phyloP scores from a whole-genome alignment of 2,113 vertebrate species.

The Mellivora capensis region DNA sequence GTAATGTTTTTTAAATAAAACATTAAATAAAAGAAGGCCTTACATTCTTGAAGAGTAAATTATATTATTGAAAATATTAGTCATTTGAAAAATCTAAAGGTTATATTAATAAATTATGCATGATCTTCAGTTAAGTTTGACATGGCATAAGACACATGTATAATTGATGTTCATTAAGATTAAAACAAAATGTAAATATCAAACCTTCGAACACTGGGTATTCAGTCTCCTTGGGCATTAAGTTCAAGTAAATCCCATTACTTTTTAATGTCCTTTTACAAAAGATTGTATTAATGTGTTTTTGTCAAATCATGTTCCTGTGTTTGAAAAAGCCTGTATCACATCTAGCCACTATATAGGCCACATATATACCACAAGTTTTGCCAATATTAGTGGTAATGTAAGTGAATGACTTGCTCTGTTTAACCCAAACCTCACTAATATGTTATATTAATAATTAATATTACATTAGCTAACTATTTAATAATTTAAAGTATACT shows the following conservation, averaged over 20 bases:
- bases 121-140: slow-evolving; percentile 22
- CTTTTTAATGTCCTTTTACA: not conserved
- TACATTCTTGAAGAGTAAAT: not conserved
- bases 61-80: not conserved
- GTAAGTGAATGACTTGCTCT: not conserved
- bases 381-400: not conserved
- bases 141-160: not conserved
- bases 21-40: not conserved
- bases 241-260: not conserved
- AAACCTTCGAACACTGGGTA: not conserved
- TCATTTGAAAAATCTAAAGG: slow-evolving; percentile 14
- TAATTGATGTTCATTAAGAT: slow-evolving; percentile 10
- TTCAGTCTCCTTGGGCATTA: not conserved
- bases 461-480: not conserved
- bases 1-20: not conserved
- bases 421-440: not conserved
- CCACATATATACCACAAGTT: not conserved
- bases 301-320: not conserved
- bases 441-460: not conserved
- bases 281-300: not conserved
- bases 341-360: not conserved
- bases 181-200: slow-evolving; percentile 50
- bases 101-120: slow-evolving; percentile 13
- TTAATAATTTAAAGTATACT: not conserved
- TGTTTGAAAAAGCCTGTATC: not conserved